Conservation (phyloP, 2,797 vertebrate species). For the Poecilia velifera region DNA sequence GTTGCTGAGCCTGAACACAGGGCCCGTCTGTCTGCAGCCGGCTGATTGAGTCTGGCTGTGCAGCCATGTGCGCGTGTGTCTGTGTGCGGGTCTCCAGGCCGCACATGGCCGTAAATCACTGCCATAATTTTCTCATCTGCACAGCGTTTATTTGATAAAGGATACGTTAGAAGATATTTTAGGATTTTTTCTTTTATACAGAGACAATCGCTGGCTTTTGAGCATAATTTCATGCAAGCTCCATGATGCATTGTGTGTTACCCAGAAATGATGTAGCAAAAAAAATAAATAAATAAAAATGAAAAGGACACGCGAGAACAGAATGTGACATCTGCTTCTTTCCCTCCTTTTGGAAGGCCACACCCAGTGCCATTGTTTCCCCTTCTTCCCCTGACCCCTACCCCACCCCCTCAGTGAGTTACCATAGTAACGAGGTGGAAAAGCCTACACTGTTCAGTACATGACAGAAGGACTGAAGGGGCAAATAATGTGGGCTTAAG, state of each 20-base stretch:
- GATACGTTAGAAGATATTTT: neutral
- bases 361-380: conserved; percentile 54
- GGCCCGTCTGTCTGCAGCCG: conserved; percentile 49
- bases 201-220: neutral
- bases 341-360: conserved; percentile 31
- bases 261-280: neutral
- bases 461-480: conserved; percentile 31
- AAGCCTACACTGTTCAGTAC: conserved; percentile 54
- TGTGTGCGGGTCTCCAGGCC: conserved; percentile 1
- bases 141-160: neutral
- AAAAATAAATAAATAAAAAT: neutral
- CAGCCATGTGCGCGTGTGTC: conserved; percentile 28
- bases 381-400: neutral
- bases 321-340: conserved; percentile 48
- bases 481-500: conserved; percentile 37
- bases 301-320: conserved; percentile 24
- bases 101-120: neutral
- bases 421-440: conserved; percentile 68
- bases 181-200: neutral
- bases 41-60: conserved; percentile 34
- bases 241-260: neutral
- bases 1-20: conserved; percentile 57
- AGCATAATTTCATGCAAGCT: neutral
- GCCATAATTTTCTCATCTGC: conserved; percentile 6
- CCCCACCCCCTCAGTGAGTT: conserved; percentile 41